A percentile compares a stretch with the other conserved stretches of the same genome.
Conservation (phyloP, 1,140 invertebrate species). For the Procambarus virginalis region DNA sequence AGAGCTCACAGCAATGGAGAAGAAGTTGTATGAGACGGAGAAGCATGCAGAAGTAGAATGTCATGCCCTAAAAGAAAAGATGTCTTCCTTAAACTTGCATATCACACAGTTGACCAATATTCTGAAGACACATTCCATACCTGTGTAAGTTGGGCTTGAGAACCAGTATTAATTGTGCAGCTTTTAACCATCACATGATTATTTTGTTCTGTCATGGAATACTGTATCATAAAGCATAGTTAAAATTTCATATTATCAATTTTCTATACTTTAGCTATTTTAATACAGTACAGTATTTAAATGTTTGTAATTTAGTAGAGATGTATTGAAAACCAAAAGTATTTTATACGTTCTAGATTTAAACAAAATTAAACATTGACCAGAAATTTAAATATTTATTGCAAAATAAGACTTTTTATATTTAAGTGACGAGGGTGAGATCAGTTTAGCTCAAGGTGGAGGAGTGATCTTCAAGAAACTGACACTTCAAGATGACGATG, state of each 20-base stretch:
- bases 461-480: slow-evolving; percentile 57
- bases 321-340: too few species aligned
- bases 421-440: slow-evolving; percentile 54
- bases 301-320: too few species aligned
- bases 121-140: slow-evolving; percentile 56
- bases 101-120: slow-evolving; percentile 48
- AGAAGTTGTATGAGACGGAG: slow-evolving; percentile 45
- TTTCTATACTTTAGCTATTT: too few species aligned
- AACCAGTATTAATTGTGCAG: too few species aligned
- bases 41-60: slow-evolving; percentile 27
- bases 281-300: too few species aligned
- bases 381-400: background rate
- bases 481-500: slow-evolving; percentile 61
- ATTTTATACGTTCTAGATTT: background rate
- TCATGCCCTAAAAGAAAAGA: slow-evolving; percentile 24
- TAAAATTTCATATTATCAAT: too few species aligned
- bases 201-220: background rate
- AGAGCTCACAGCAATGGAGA: slow-evolving; percentile 42
- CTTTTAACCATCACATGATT: too few species aligned
- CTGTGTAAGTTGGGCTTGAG: slow-evolving; percentile 33
- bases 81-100: slow-evolving; percentile 29
- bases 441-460: slow-evolving; percentile 44
- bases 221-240: background rate
- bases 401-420: background rate
- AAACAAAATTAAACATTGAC: background rate